Evolutionary conservation across 2,113 vertebrate species (phyloP).

Genomic region (Polyodon spathula): DNA sequence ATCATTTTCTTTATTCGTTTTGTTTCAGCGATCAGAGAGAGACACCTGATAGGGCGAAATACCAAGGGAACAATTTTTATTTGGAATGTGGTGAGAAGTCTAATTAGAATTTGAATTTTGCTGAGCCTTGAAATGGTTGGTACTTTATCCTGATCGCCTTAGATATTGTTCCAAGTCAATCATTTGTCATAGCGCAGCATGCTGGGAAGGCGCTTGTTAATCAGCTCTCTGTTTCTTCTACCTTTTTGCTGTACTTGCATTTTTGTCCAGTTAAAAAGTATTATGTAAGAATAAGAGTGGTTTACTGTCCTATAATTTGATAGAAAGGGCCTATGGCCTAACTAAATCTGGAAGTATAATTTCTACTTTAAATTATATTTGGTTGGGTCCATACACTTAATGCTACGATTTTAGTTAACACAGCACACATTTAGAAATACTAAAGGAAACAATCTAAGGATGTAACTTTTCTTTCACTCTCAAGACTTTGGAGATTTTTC

Average conservation of each 20-base stretch:
- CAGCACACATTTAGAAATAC: too few species aligned
- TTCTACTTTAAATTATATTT: too few species aligned
- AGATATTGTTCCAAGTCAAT: conserved; percentile 99
- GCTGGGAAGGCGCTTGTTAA: conserved; percentile 70
- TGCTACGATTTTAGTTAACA: too few species aligned
- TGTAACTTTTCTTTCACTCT: background rate
- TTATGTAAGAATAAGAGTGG: conserved; percentile 33
- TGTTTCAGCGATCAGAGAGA: conserved; percentile 95
- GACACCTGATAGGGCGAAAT: conserved; percentile 98
- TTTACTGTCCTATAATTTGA: conserved; percentile 26
- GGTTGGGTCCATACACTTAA: too few species aligned
- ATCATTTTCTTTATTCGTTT: conserved; percentile 99
- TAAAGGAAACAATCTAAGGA: too few species aligned
- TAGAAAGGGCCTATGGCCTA: background rate
- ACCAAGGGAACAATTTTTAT: conserved; percentile 99
- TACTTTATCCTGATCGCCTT: conserved; percentile 99
- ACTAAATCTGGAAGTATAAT: too few species aligned
- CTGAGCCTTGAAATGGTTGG: conserved; percentile 99
- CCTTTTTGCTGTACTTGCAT: conserved; percentile 58
- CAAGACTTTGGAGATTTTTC: conserved; percentile 5
- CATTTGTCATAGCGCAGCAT: conserved; percentile 95
- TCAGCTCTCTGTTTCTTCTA: conserved; percentile 55
- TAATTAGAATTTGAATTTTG: conserved; percentile 99
- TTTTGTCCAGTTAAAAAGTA: conserved; percentile 25
- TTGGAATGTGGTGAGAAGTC: conserved; percentile 98